These are phyloP conservation scores for Riparia riparia DNA, from an alignment of 2,113 vertebrate species.

Conservation along the genomic window DNA sequence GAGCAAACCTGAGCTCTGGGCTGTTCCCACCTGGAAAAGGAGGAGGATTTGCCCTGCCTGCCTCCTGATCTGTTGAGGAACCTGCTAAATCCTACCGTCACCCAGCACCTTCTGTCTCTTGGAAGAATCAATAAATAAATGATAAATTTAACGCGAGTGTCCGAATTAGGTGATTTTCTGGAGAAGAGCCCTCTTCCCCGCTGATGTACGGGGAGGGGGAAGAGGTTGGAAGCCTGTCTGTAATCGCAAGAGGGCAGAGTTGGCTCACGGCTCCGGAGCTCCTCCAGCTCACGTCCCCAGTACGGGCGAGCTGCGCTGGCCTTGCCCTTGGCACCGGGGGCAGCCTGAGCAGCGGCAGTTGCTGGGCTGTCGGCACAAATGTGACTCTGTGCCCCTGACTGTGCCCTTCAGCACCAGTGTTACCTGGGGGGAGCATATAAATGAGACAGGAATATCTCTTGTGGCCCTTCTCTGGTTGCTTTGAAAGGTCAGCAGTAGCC, in stretches of 20 bases:
- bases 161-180: neutral
- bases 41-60: neutral
- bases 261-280: neutral
- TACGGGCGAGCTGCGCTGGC: neutral
- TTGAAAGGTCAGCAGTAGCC: neutral
- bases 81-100: neutral
- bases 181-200: neutral
- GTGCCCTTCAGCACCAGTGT: neutral
- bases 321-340: neutral
- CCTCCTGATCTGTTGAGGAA: neutral
- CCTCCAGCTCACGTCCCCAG: neutral
- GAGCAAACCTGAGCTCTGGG: neutral
- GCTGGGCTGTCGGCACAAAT: neutral
- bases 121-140: neutral
- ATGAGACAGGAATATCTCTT: neutral
- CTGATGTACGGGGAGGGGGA: rapidly evolving
- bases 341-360: neutral
- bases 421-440: neutral
- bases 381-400: neutral
- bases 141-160: neutral
- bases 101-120: neutral
- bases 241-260: conserved; percentile 62
- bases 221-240: neutral
- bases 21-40: neutral
- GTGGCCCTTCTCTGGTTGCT: neutral